A percentile compares a stretch with the other conserved stretches of the same genome.
Evolutionary conservation across 2,113 vertebrate species (phyloP).

Genomic region (Microcebus griseorufus): DNA sequence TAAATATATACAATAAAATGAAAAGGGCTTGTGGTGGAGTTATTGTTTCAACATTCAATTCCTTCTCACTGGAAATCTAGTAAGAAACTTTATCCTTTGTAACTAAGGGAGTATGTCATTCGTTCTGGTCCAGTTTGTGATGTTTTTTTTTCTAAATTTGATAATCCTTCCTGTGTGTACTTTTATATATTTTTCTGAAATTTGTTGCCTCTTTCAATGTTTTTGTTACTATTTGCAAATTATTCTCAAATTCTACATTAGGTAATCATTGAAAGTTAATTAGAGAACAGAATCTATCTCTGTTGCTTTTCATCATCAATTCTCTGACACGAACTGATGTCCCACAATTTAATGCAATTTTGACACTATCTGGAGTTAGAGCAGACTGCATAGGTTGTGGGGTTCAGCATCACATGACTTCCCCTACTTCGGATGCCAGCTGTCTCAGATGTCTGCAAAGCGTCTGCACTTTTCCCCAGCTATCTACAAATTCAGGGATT

Average conservation of each 20-base stretch:
- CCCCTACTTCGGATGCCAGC: neutral
- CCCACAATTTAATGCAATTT: neutral
- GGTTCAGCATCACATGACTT: neutral
- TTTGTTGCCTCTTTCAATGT: neutral
- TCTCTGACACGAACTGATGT: neutral
- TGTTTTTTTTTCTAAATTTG: neutral
- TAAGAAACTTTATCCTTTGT: neutral
- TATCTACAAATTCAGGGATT: neutral
- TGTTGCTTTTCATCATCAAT: neutral
- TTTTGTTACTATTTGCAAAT: neutral
- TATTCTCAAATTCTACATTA: neutral
- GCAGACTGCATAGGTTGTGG: neutral
- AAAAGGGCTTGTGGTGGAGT: accelerated
- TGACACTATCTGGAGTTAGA: neutral
- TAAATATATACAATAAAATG: neutral
- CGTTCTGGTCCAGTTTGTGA: neutral
- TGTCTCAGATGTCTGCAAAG: neutral
- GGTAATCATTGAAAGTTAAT: neutral
- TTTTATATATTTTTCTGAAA: neutral
- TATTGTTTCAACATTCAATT: neutral
- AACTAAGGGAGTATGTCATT: neutral
- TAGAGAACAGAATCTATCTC: neutral
- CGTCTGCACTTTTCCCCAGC: neutral
- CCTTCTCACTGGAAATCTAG: neutral
- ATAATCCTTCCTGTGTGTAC: neutral